Base-by-base conservation (phyloP, 2,797 vertebrate genomes). In the Presbytis comata region DNA sequence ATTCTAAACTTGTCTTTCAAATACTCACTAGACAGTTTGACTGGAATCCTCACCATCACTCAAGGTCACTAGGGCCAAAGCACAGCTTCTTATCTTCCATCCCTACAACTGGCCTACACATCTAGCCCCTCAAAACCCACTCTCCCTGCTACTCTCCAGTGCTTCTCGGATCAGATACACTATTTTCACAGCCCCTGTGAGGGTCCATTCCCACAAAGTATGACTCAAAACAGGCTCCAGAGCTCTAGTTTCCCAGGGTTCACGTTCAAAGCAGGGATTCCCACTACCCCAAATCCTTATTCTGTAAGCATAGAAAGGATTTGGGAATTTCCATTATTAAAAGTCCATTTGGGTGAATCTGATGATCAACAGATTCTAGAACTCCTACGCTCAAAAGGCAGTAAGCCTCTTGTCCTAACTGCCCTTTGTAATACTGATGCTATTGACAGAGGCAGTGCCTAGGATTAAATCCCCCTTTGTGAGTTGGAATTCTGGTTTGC, bases 351-450 rank as follows among this genome's bases (percentile, higher is more conserved):
- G 48, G 64, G 26, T 21, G 64, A 80, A 70, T 75, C 48, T 72
- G 92, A 70, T 84, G 95, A 89, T 46, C 57, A n/a, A 72, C 33
- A 81, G 41, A 82, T 64, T 82, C 44, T 59, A 28, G 76, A 80
- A 67, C 30, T 12, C 12, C n/a, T 24, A 13, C 13, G 11, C 6
- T 46, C 72, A 59, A 72, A 92, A 80, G 26, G 61, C 33, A 14
- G 5, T 30, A 46, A 91, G 41, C 83, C 74, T 61, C 50, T 26
- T 24, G 24, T 39, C 10, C 87, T 64, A 30, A 19, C 12, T 14
- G 16, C 0, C 33, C 44, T 50, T 26, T 61, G 70, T 87, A 53
- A 79, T 4, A 50, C 4, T 3, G 61, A 53, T n/a, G 53, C 78
- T 75, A 44, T 10, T 26, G 14, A 53, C 64, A 93, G 57, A 81